phyloP scores from a whole-genome alignment of 2,888 invertebrate genomes.

The Blastobasis adustella region DNA sequence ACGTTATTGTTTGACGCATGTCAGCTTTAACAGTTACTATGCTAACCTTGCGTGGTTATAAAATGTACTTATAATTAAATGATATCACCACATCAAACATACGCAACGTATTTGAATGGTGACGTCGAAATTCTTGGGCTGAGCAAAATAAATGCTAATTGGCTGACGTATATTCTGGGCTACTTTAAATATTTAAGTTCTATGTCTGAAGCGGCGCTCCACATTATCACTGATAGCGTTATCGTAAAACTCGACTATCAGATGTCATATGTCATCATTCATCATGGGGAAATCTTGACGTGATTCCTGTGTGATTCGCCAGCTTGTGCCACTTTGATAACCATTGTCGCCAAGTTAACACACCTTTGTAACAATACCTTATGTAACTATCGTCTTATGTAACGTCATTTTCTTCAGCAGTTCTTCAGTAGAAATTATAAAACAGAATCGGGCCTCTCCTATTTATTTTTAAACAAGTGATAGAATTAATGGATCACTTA shows the following conservation, averaged over 20 bases:
- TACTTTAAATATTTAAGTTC: constrained; percentile 15
- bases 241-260: constrained; percentile 8
- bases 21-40: too few relatives aligned
- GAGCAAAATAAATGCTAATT: constrained; percentile 7
- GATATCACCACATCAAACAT: constrained; percentile 3
- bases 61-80: background rate
- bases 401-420: background rate
- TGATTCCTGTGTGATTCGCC: constrained; percentile 27
- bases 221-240: constrained; percentile 13
- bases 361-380: constrained; percentile 4
- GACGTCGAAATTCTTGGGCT: background rate
- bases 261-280: constrained; percentile 54
- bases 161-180: constrained; percentile 4
- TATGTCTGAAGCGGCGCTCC: constrained; percentile 1
- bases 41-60: too few relatives aligned
- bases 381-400: constrained; percentile 3
- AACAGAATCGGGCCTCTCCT: background rate
- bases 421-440: background rate
- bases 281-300: constrained; percentile 57
- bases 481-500: background rate
- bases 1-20: too few relatives aligned
- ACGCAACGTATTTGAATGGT: background rate
- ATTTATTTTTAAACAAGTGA: background rate
- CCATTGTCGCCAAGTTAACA: constrained; percentile 26
- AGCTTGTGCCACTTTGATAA: constrained; percentile 43